Conservation (phyloP, 2,113 vertebrate species). For the Electrona antarctica region DNA sequence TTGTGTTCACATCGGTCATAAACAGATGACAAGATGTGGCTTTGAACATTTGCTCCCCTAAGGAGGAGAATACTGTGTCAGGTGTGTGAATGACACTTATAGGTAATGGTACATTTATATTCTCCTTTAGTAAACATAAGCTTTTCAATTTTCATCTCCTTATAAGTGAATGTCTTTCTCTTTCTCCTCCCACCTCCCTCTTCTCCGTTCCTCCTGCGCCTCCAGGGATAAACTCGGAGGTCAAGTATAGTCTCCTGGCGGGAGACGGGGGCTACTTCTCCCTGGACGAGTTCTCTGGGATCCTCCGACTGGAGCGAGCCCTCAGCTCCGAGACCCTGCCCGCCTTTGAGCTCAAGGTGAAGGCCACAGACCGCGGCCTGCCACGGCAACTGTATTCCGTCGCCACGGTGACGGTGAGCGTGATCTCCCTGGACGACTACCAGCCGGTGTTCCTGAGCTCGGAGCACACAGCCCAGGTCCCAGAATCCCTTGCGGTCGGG, state of each 20-base stretch:
- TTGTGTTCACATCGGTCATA: too few relatives aligned
- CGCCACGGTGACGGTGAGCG: constrained; percentile 84
- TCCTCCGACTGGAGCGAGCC: constrained; percentile 89
- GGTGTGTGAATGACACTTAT: too few relatives aligned
- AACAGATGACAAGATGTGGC: too few relatives aligned
- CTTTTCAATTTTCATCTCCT: too few relatives aligned
- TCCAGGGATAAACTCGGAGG: constrained; percentile 90
- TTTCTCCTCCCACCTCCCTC: too few relatives aligned
- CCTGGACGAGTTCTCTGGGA: constrained; percentile 89
- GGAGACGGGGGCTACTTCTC: constrained; percentile 89
- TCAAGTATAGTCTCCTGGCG: constrained; percentile 86
- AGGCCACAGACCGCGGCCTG: constrained; percentile 87
- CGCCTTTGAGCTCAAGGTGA: constrained; percentile 85
- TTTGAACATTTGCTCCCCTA: too few relatives aligned
- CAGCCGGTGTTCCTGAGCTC: constrained; percentile 87
- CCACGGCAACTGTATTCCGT: constrained; percentile 83
- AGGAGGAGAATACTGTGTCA: too few relatives aligned
- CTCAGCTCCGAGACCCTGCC: constrained; percentile 78
- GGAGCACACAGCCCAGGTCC: constrained; percentile 83
- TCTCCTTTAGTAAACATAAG: too few relatives aligned
- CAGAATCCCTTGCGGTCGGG: constrained; percentile 83
- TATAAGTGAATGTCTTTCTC: too few relatives aligned
- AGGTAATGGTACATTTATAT: too few relatives aligned
- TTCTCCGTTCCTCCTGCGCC: constrained; percentile 7
- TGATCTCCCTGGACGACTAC: constrained; percentile 90